Conservation (phyloP, 2,113 vertebrate genomes). For the Oreocharis arfaki region DNA sequence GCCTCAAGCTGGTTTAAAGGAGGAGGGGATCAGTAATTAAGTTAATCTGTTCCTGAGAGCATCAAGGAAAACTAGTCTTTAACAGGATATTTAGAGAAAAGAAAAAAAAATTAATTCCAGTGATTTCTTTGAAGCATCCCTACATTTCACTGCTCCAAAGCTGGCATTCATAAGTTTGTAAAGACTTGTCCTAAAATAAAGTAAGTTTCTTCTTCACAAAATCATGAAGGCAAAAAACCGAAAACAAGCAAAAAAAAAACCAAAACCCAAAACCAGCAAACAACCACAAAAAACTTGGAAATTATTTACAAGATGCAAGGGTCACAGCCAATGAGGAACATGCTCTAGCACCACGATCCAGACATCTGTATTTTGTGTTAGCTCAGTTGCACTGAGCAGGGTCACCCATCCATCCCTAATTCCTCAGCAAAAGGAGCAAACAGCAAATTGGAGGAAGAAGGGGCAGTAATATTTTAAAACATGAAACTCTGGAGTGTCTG, state of each 20-base stretch:
- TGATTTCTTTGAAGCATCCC: neutral
- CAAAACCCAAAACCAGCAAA: neutral
- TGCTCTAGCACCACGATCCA: neutral
- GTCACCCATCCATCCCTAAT: neutral
- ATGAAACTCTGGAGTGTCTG: neutral
- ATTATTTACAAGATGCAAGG: neutral
- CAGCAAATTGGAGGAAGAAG: neutral
- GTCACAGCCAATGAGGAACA: neutral
- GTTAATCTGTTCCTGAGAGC: conserved; percentile 18
- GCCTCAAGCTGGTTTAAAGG: conserved; percentile 23
- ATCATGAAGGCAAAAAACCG: neutral
- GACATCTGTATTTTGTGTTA: neutral
- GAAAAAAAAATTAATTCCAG: neutral
- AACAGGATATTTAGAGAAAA: neutral
- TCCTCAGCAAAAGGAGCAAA: neutral
- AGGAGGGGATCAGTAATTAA: conserved; percentile 46
- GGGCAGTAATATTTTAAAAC: neutral
- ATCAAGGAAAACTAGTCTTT: conserved; percentile 16
- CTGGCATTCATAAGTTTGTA: neutral
- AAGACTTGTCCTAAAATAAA: neutral
- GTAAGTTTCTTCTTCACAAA: neutral
- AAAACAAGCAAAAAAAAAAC: neutral
- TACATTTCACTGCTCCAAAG: neutral
- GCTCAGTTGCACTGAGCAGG: neutral
- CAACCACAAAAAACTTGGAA: neutral